These are phyloP conservation scores for Elachura formosa DNA, from an alignment of 2,113 vertebrate genomes.

Conservation along the genomic window DNA sequence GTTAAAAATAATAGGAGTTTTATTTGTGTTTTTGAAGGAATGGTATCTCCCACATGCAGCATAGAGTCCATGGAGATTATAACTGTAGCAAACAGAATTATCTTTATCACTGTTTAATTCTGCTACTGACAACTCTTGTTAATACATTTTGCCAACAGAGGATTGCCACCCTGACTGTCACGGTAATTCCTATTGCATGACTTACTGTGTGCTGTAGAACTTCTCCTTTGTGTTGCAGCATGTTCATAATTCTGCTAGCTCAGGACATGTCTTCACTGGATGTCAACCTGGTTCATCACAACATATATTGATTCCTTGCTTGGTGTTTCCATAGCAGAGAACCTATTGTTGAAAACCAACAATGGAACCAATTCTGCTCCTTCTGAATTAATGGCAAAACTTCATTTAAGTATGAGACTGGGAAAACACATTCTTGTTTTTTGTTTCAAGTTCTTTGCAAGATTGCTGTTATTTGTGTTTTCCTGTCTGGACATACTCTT, in stretches of 20 bases:
- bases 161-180: conserved; percentile 97
- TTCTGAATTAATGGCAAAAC: conserved; percentile 13
- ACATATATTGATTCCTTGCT: neutral
- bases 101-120: conserved; percentile 29
- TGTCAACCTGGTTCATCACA: neutral
- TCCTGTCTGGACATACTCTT: neutral
- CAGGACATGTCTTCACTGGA: neutral
- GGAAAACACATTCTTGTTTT: neutral
- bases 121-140: conserved; percentile 74
- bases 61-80: neutral
- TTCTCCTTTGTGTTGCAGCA: conserved; percentile 29
- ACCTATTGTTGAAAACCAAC: neutral
- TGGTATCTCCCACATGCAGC: neutral
- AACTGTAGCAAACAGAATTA: neutral
- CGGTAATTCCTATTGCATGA: conserved; percentile 85
- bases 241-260: conserved; percentile 13
- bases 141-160: conserved; percentile 86
- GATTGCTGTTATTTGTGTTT: neutral
- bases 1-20: neutral
- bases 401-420: neutral
- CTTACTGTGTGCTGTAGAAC: conserved; percentile 21
- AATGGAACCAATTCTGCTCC: neutral
- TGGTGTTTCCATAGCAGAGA: neutral
- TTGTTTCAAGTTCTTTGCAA: neutral
- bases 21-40: neutral